These are phyloP conservation scores for Lytechinus variegatus DNA, from an alignment of 35 echinoderm and acorn worm species.

Conservation along the genomic window DNA sequence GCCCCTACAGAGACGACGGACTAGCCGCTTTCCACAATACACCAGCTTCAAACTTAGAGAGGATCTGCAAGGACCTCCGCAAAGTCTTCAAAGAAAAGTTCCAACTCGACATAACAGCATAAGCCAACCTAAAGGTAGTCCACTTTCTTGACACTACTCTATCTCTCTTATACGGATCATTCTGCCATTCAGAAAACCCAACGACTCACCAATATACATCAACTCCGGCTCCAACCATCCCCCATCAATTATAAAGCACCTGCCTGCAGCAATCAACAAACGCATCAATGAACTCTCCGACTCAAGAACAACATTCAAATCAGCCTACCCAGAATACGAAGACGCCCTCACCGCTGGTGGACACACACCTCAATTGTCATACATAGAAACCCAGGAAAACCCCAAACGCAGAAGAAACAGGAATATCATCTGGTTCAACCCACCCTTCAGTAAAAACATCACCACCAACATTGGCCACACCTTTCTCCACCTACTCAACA, in stretches of 20 bases:
- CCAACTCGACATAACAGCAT: not conserved
- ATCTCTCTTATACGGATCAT: not conserved
- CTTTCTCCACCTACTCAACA: slow-evolving; percentile 52
- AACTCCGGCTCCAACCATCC: slow-evolving; percentile 45
- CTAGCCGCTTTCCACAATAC: slow-evolving; percentile 51
- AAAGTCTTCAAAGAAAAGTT: slow-evolving; percentile 14
- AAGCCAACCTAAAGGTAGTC: not conserved
- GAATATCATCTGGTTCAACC: slow-evolving; percentile 67
- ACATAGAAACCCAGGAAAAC: not conserved
- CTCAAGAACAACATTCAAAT: slow-evolving; percentile 14
- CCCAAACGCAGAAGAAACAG: not conserved
- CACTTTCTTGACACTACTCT: slow-evolving; percentile 50
- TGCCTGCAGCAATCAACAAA: not conserved
- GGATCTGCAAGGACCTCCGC: slow-evolving; percentile 23
- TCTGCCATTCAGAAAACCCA: slow-evolving; percentile 28
- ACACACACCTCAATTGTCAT: not conserved
- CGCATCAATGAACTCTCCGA: slow-evolving; percentile 13
- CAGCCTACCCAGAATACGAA: slow-evolving; percentile 11
- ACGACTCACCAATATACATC: not conserved
- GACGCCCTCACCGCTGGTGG: slow-evolving; percentile 7
- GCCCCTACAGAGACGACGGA: slow-evolving; percentile 65
- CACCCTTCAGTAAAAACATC: slow-evolving; percentile 46
- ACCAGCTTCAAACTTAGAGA: not conserved
- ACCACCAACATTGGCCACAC: slow-evolving; percentile 51
- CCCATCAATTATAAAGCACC: not conserved